These are phyloP conservation scores for Chromis chromis DNA, from an alignment of 2,797 vertebrate species.

Conservation along the genomic window DNA sequence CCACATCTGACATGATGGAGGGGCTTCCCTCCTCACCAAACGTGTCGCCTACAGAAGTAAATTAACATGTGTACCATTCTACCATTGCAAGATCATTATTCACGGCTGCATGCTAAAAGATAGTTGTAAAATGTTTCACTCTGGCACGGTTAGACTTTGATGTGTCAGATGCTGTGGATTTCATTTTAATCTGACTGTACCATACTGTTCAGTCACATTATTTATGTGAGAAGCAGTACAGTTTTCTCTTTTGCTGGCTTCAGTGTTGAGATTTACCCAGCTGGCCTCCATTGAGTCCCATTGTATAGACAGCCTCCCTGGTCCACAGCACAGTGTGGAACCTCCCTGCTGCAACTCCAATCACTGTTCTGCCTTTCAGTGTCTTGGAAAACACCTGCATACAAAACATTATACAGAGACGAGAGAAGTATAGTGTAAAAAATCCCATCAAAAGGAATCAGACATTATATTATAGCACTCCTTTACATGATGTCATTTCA, in stretches of 20 bases:
- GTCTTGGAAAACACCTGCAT: constrained; percentile 92
- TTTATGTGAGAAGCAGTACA: constrained; percentile 12
- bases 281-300: constrained; percentile 97
- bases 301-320: constrained; percentile 94
- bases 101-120: background rate
- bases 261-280: constrained; percentile 86
- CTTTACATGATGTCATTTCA: background rate
- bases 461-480: background rate
- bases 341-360: constrained; percentile 94
- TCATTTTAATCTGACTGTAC: background rate
- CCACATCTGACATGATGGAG: background rate
- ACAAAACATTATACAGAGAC: constrained; percentile 15
- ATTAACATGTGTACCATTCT: constrained; percentile 6
- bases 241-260: constrained; percentile 1
- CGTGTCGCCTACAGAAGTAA: background rate
- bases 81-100: background rate
- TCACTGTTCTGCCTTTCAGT: constrained; percentile 91
- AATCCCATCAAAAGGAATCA: background rate
- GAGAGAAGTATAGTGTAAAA: background rate
- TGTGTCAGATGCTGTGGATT: background rate
- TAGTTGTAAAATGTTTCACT: background rate
- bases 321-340: constrained; percentile 98
- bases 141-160: background rate
- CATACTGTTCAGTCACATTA: background rate
- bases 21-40: background rate